Conservation (phyloP, 2,113 vertebrate species). For the Mobula birostris region DNA sequence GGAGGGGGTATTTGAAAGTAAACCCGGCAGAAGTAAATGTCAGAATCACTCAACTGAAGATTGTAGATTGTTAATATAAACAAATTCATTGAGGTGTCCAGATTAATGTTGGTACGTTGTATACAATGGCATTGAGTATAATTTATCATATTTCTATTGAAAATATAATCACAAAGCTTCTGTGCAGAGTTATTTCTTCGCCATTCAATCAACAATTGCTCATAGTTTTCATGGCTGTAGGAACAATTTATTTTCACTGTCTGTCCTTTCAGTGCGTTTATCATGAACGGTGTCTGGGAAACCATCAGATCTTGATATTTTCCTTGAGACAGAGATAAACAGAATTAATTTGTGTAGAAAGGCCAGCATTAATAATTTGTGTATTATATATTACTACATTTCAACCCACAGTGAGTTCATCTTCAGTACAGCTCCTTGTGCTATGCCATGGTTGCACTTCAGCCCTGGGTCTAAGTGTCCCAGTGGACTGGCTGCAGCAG, state of each 20-base stretch:
- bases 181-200: too few species aligned
- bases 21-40: not conserved
- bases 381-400: not conserved
- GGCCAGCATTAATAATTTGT: not conserved
- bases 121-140: not conserved
- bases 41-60: not conserved
- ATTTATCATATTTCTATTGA: not conserved
- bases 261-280: not conserved
- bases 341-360: not conserved
- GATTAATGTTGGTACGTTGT: not conserved
- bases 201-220: not conserved
- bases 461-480: too few species aligned
- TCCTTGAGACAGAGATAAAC: not conserved
- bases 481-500: too few species aligned
- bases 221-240: not conserved
- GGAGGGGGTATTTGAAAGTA: slow-evolving; percentile 19
- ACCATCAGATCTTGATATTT: not conserved
- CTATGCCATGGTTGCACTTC: too few species aligned
- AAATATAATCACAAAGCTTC: not conserved
- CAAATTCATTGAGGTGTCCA: not conserved
- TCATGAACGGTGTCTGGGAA: not conserved
- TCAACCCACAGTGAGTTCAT: not conserved
- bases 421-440: too few species aligned
- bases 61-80: not conserved
- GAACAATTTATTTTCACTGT: not conserved